Evolutionary conservation across 2,888 invertebrate genomes (phyloP).

Genomic region (Amblyjoppa proteus): DNA sequence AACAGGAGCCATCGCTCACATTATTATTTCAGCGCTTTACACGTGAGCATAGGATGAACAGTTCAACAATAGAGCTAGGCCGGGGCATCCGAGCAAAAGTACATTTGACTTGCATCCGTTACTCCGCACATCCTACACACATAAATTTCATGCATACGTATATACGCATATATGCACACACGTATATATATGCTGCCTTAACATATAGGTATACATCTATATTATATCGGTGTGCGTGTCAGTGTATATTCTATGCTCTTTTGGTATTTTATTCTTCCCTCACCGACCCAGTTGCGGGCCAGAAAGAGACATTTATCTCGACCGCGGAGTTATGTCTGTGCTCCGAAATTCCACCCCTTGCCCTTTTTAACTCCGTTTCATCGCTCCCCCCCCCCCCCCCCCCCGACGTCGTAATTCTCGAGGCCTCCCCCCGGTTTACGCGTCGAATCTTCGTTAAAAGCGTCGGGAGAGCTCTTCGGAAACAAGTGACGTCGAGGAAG

Average conservation of each 20-base stretch:
- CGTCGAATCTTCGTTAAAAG: slow-evolving; percentile 46
- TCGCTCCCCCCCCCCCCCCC: neutral
- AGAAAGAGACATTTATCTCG: slow-evolving; percentile 30
- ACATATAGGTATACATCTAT: neutral
- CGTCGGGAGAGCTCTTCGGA: slow-evolving; percentile 2
- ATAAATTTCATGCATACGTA: neutral
- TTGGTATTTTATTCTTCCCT: slow-evolving; percentile 23
- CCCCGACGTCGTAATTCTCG: slow-evolving; percentile 10
- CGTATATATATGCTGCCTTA: neutral
- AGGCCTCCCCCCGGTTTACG: slow-evolving; percentile 21
- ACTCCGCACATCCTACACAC: slow-evolving; percentile 6
- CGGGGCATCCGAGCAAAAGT: slow-evolving; percentile 53
- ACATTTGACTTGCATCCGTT: slow-evolving; percentile 52
- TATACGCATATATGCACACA: neutral
- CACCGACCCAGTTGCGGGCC: slow-evolving; percentile 19
- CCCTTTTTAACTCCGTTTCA: neutral
- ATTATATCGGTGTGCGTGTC: neutral
- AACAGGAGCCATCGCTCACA: slow-evolving; percentile 67
- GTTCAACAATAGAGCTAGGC: slow-evolving; percentile 67
- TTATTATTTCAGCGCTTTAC: slow-evolving; percentile 71
- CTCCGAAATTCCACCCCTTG: slow-evolving; percentile 26
- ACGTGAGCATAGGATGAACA: slow-evolving; percentile 13
- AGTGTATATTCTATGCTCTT: slow-evolving; percentile 14
- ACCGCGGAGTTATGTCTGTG: neutral
- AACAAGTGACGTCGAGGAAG: slow-evolving; percentile 36